phyloP scores from a whole-genome alignment of 2,888 invertebrate species.

The Tipula unca region DNA sequence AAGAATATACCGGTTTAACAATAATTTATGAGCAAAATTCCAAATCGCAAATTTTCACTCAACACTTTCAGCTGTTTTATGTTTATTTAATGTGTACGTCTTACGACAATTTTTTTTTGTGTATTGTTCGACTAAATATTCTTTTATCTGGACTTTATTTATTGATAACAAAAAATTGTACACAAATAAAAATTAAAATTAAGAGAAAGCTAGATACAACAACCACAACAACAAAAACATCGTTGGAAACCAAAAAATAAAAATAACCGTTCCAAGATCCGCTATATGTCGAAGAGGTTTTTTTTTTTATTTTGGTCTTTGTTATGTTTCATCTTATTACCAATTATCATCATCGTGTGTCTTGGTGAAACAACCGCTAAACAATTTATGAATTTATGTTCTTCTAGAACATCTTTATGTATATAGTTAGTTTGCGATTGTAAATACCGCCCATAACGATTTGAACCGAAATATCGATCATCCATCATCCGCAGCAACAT shows the following conservation, averaged over 20 bases:
- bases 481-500: not conserved
- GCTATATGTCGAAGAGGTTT: not conserved
- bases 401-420: not conserved
- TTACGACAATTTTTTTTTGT: not conserved
- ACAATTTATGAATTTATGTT: not conserved
- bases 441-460: too few species aligned
- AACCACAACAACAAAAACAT: too few species aligned
- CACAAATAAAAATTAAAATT: not conserved
- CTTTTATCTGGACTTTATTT: not conserved
- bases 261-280: not conserved
- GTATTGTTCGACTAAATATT: not conserved
- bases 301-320: not conserved
- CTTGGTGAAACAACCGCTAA: not conserved
- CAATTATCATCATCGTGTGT: not conserved
- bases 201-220: not conserved
- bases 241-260: not conserved
- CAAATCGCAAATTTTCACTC: not conserved
- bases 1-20: not conserved
- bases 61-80: not conserved
- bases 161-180: not conserved
- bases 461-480: not conserved
- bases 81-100: not conserved
- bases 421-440: too few species aligned
- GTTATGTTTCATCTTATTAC: not conserved
- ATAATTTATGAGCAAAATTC: not conserved